Percentiles rank a stretch among this genome's conserved stretches.
phyloP scores from a whole-genome alignment of 2,888 invertebrate species.

The Epistrophella euchroma region DNA sequence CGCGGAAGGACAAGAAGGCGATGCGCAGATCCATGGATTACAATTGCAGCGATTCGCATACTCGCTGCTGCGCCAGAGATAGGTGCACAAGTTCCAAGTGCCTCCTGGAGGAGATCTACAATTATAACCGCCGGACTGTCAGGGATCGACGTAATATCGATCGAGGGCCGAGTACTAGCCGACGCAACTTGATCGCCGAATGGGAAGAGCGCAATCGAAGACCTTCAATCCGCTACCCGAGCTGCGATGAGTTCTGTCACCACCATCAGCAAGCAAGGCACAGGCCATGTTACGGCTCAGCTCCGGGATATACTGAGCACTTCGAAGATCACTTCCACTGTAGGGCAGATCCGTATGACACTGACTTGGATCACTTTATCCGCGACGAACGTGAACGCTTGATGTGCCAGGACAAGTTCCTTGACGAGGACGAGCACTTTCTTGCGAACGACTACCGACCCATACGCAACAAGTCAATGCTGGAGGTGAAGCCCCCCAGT shows the following conservation, averaged over 20 bases:
- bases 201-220: constrained; percentile 79
- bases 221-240: constrained; percentile 56
- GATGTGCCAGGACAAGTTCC: constrained; percentile 82
- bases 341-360: constrained; percentile 80
- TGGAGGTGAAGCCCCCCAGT: constrained; percentile 83
- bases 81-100: constrained; percentile 83
- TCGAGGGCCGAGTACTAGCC: constrained; percentile 78
- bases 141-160: constrained; percentile 62
- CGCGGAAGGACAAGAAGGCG: constrained; percentile 81
- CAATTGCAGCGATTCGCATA: constrained; percentile 80
- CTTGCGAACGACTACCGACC: constrained; percentile 79
- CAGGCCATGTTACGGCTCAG: constrained; percentile 77
- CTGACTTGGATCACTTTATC: constrained; percentile 82
- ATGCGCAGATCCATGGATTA: constrained; percentile 81
- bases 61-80: constrained; percentile 81
- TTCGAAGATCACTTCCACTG: constrained; percentile 82
- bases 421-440: constrained; percentile 82
- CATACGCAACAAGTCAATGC: constrained; percentile 81
- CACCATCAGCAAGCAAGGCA: constrained; percentile 79
- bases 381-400: constrained; percentile 82
- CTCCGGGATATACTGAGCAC: constrained; percentile 79
- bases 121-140: constrained; percentile 76
- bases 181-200: constrained; percentile 81
- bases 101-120: constrained; percentile 82
- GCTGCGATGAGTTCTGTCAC: constrained; percentile 82